These are phyloP conservation scores for Numenius arquata DNA, from an alignment of 2,113 vertebrate species.

Conservation along the genomic window DNA sequence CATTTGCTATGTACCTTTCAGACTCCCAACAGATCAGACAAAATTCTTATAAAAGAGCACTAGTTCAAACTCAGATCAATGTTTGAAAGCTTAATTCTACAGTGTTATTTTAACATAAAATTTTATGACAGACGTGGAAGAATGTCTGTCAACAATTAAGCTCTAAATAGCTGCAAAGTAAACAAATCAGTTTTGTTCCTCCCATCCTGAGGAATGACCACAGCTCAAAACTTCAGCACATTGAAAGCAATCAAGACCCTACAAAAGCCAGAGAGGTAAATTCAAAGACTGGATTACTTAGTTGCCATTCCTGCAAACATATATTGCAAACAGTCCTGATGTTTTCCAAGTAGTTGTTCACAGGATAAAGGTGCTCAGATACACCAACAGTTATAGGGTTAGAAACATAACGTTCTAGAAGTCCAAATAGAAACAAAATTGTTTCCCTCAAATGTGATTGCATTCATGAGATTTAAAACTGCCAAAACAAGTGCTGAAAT, in stretches of 20 bases:
- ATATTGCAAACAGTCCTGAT: not conserved
- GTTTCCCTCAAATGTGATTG: not conserved
- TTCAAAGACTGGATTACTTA: not conserved
- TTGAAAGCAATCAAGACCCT: not conserved
- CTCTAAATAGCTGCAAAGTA: not conserved
- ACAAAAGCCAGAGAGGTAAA: not conserved
- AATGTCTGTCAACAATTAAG: not conserved
- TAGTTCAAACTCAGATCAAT: not conserved
- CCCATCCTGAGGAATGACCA: not conserved
- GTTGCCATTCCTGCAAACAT: not conserved
- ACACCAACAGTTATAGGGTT: not conserved
- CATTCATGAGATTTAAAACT: not conserved
- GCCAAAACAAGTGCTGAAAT: not conserved
- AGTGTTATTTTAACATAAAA: not conserved
- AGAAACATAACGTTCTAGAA: not conserved
- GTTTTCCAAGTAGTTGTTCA: not conserved
- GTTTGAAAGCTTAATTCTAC: not conserved
- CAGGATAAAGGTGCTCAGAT: not conserved
- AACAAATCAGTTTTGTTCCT: not conserved
- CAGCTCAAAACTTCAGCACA: not conserved
- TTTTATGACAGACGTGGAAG: not conserved
- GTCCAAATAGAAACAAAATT: not conserved
- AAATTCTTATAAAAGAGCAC: not conserved
- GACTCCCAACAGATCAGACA: not conserved
- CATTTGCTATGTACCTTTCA: not conserved